Evolutionary conservation across 2,797 vertebrate genomes (phyloP), one percentile per base, ranked within the genome.

Genomic region (Poeciliopsis paucimaculata): DNA sequence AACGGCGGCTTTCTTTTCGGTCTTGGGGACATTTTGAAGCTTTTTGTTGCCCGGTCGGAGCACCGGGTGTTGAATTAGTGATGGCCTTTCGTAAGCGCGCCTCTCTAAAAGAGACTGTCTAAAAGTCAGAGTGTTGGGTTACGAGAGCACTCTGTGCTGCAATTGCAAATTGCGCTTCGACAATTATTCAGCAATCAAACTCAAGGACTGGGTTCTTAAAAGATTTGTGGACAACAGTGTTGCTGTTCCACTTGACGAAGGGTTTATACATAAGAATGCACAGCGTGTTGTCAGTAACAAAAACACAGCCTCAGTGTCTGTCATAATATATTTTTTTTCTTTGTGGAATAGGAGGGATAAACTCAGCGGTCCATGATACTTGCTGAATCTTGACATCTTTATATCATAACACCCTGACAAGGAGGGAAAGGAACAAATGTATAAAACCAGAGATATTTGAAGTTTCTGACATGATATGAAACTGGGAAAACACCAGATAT

Each of bases 21-120:
- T 85, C 82, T 80, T 46, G 1, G 64, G 78, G 72, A 82, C 60
- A 36, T 88, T 84, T 71, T 45, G 43, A 26, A 6, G 5, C 9
- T 53, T 71, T 55, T 77, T 89, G 79, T 85, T 89, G 81, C 85
- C 75, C 84, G 93, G 91, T 94, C 94, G 88, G 82, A 82, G 91
- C 87, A 85, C 77, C 86, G 87, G 88, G 92, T 94, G 95, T 94
- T 96, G 94, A 97, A 97, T 97, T 95, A 96, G 92, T 94, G 94
- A 96, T 94, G 94, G 96, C 94, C 94, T 94, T 92, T 87, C 1
- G 26, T n/a, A n/a, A 53, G 1, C 5, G 85, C 84, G 84, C 72
- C 88, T 88, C 82, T 84, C 80, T 79, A 73, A 72, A 82, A 86
- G 66, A 80, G 77, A 60, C 82, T 46, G 83, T 86, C 80, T 83